phyloP scores from a whole-genome alignment of 2,888 invertebrate genomes.

The Tenthredo distinguenda region DNA sequence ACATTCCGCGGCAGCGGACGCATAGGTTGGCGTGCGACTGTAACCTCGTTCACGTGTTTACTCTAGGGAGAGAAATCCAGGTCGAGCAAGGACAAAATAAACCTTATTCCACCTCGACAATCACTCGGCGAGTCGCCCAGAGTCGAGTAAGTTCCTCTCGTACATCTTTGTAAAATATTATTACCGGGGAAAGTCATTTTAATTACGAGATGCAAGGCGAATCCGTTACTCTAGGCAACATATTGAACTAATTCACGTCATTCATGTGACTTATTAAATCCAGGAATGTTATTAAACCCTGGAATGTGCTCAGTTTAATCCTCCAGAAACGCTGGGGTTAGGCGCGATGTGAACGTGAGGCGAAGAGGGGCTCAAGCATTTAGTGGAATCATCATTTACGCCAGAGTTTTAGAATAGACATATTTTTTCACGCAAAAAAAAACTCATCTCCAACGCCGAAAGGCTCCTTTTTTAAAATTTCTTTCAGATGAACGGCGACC shows the following conservation, averaged over 20 bases:
- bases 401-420: constrained; percentile 10
- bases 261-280: constrained; percentile 75
- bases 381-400: constrained; percentile 41
- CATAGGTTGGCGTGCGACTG: background rate
- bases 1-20: background rate
- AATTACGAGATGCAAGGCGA: constrained; percentile 72
- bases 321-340: constrained; percentile 32
- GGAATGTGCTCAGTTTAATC: constrained; percentile 50
- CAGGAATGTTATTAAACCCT: constrained; percentile 65
- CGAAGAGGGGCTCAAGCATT: constrained; percentile 19
- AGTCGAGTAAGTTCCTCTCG: constrained; percentile 22
- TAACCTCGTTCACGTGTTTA: constrained; percentile 18
- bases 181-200: constrained; percentile 70
- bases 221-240: constrained; percentile 69
- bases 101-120: constrained; percentile 22
- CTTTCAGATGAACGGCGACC: background rate
- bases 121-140: background rate
- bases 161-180: constrained; percentile 45
- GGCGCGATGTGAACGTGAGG: constrained; percentile 22
- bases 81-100: constrained; percentile 31
- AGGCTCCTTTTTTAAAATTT: background rate
- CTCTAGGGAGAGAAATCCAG: constrained; percentile 43
- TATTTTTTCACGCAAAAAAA: background rate
- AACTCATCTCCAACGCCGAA: background rate
- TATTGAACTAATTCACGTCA: constrained; percentile 75